Evolutionary conservation across 1,140 invertebrate genomes (phyloP).

Genomic region (Anoplophora glabripennis): DNA sequence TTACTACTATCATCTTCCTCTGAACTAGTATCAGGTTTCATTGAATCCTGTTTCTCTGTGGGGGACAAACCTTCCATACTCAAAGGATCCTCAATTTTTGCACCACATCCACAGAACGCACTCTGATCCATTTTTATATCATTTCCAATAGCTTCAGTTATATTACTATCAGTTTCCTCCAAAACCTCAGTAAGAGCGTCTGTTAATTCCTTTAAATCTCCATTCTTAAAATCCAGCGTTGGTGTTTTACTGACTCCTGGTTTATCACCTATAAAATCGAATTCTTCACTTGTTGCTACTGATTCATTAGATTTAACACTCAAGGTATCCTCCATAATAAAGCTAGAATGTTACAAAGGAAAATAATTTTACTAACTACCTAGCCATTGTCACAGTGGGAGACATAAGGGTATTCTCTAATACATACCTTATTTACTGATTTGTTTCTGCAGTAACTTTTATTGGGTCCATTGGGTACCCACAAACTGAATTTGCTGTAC

Average conservation of each 20-base stretch:
- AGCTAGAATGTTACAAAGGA: neutral
- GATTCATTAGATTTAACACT: constrained; percentile 80
- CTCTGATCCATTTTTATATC: constrained; percentile 49
- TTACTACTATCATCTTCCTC: constrained; percentile 55
- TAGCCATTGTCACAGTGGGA: too few species aligned
- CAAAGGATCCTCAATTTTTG: constrained; percentile 43
- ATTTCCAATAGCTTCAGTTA: constrained; percentile 38
- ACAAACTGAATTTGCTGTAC: too few species aligned
- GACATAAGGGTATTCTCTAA: too few species aligned
- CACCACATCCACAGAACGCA: constrained; percentile 51
- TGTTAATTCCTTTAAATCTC: constrained; percentile 71
- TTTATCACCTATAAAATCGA: constrained; percentile 71
- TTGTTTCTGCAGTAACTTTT: too few species aligned
- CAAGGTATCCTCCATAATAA: constrained; percentile 71
- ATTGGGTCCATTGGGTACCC: too few species aligned
- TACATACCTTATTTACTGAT: too few species aligned
- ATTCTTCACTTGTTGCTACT: constrained; percentile 77
- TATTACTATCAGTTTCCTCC: constrained; percentile 49
- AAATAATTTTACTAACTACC: too few species aligned
- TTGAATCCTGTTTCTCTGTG: constrained; percentile 71
- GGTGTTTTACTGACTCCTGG: constrained; percentile 59
- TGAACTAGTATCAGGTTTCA: constrained; percentile 63
- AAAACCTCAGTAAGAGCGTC: constrained; percentile 72
- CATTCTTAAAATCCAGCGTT: constrained; percentile 67
- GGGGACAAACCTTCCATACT: constrained; percentile 46